Percentiles rank a stretch among this genome's conserved stretches.
phyloP scores from a whole-genome alignment of 2,888 invertebrate species.

The Drosophila greeni region DNA sequence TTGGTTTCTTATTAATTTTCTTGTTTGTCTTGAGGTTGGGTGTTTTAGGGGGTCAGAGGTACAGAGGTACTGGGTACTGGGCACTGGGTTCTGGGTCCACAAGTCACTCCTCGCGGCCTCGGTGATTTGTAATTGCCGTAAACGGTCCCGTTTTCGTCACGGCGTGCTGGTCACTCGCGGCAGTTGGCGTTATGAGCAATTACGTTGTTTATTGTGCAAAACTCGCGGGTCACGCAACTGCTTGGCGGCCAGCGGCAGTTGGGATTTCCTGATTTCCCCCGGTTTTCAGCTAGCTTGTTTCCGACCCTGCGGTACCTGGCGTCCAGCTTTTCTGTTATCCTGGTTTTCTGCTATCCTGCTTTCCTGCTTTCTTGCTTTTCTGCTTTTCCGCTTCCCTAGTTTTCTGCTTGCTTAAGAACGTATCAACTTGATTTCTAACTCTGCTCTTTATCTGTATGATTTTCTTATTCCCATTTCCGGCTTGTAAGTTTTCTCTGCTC shows the following conservation, averaged over 20 bases:
- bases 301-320: background rate
- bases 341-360: conserved; percentile 6
- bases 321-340: background rate
- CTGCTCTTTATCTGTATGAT: background rate
- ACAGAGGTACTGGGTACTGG: too few relatives aligned
- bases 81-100: background rate
- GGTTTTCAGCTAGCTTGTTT: conserved; percentile 3
- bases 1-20: background rate
- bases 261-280: conserved; percentile 4
- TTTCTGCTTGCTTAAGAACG: background rate
- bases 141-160: conserved; percentile 45
- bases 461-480: background rate
- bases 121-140: conserved; percentile 60
- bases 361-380: conserved; percentile 1
- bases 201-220: conserved; percentile 71
- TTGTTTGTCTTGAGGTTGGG: background rate
- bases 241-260: conserved; percentile 14
- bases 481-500: background rate
- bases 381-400: conserved; percentile 6
- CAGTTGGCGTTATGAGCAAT: conserved; percentile 64
- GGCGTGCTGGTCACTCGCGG: conserved; percentile 5
- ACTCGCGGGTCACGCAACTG: conserved; percentile 56
- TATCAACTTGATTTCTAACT: background rate
- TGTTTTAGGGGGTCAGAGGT: background rate
- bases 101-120: conserved; percentile 14